A percentile compares a stretch with the other conserved stretches of the same genome.
Conservation (phyloP, 2,113 vertebrate species). For the Callipepla californica region DNA sequence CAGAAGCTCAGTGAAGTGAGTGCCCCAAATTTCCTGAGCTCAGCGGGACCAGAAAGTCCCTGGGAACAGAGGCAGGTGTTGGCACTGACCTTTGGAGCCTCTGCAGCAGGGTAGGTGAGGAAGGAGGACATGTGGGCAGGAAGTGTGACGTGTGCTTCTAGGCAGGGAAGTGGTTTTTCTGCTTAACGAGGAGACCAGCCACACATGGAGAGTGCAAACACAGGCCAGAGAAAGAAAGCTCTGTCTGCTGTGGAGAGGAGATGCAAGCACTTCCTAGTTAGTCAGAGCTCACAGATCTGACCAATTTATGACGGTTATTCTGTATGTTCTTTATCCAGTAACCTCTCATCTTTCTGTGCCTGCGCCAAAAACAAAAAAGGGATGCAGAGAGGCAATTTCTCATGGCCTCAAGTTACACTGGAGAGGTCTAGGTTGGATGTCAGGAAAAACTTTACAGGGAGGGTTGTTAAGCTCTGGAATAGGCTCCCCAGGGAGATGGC, state of each 20-base stretch:
- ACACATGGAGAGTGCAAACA: not conserved
- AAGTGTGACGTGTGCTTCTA: not conserved
- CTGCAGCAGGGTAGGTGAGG: not conserved
- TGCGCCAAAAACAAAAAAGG: not conserved
- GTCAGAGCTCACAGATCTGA: not conserved
- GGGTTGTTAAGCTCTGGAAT: too few species aligned
- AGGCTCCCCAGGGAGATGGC: too few species aligned
- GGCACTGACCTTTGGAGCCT: not conserved
- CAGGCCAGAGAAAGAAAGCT: not conserved
- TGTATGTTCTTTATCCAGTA: not conserved
- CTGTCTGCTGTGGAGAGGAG: not conserved
- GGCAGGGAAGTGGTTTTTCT: slow-evolving; percentile 58
- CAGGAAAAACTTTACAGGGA: too few species aligned
- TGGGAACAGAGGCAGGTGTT: accelerated
- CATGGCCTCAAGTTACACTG: too few species aligned
- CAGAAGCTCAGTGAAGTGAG: not conserved
- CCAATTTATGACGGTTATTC: not conserved
- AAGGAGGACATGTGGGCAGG: not conserved
- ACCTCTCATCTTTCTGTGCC: not conserved
- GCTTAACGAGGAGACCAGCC: not conserved
- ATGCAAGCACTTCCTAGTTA: not conserved
- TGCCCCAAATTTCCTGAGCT: not conserved
- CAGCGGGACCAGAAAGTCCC: not conserved
- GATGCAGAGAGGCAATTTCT: not conserved
- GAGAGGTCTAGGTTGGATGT: too few species aligned